These are phyloP conservation scores for Liopterus haemorrhoidalis DNA, from an alignment of 2,888 invertebrate genomes.

Conservation along the genomic window DNA sequence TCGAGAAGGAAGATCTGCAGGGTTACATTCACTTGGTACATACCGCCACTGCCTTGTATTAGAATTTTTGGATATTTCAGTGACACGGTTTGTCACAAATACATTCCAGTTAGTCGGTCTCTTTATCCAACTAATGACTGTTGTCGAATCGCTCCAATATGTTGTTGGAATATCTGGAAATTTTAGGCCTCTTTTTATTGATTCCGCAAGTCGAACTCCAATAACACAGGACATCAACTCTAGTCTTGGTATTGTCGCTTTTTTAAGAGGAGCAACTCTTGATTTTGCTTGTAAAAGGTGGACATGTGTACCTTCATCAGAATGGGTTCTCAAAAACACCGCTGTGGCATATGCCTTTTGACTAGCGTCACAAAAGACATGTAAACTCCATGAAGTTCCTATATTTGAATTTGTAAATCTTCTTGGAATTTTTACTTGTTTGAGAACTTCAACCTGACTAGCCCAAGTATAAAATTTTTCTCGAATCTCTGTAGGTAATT, in stretches of 20 bases:
- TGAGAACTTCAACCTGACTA: too few relatives aligned
- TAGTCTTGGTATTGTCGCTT: slow-evolving; percentile 35
- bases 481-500: slow-evolving; percentile 15
- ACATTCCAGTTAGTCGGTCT: slow-evolving; percentile 24
- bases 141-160: slow-evolving; percentile 33
- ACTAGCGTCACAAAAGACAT: too few relatives aligned
- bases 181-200: too few relatives aligned
- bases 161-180: slow-evolving; percentile 17
- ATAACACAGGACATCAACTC: slow-evolving; percentile 35
- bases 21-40: slow-evolving; percentile 34
- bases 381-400: neutral
- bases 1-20: slow-evolving; percentile 35
- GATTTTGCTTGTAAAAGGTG: slow-evolving; percentile 32
- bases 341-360: too few relatives aligned
- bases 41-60: slow-evolving; percentile 28
- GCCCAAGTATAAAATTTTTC: slow-evolving; percentile 26
- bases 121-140: slow-evolving; percentile 34
- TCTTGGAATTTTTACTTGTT: too few relatives aligned
- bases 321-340: too few relatives aligned
- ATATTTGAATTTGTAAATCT: too few relatives aligned
- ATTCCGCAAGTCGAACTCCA: slow-evolving; percentile 28
- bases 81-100: slow-evolving; percentile 34
- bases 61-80: slow-evolving; percentile 32
- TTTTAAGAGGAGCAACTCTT: slow-evolving; percentile 33
- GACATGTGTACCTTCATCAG: slow-evolving; percentile 30